A percentile compares a stretch with the other conserved stretches of the same genome.
phyloP scores from a whole-genome alignment of 2,888 invertebrate species.

The Catocala nupta region DNA sequence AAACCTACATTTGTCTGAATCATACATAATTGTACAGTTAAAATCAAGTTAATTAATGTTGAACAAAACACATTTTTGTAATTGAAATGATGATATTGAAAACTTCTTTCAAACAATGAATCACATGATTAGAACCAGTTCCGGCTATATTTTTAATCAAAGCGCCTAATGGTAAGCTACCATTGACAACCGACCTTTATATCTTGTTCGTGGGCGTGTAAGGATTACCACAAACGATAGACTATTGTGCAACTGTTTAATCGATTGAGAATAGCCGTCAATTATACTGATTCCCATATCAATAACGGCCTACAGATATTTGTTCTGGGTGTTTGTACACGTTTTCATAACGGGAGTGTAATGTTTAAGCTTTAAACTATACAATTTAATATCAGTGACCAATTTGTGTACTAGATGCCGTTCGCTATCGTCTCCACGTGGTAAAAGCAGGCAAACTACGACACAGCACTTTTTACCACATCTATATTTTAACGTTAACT shows the following conservation, averaged over 20 bases:
- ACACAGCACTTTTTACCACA: too few species aligned
- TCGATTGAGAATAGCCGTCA: slow-evolving; percentile 8
- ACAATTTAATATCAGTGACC: too few species aligned
- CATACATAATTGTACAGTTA: too few species aligned
- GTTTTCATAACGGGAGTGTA: neutral
- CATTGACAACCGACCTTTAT: slow-evolving; percentile 21
- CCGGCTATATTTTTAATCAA: slow-evolving; percentile 42
- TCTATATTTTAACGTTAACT: too few species aligned
- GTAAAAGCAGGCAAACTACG: too few species aligned
- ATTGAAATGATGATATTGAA: slow-evolving; percentile 2
- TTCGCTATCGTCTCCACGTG: too few species aligned
- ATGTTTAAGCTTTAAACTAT: neutral
- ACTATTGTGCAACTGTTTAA: slow-evolving; percentile 3
- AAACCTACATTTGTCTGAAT: too few species aligned
- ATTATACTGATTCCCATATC: neutral
- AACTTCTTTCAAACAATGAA: slow-evolving; percentile 30
- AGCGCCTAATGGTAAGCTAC: slow-evolving; percentile 28
- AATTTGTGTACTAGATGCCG: too few species aligned
- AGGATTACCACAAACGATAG: slow-evolving; percentile 19
- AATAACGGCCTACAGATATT: neutral
- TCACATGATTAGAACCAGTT: slow-evolving; percentile 37
- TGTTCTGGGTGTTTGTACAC: neutral
- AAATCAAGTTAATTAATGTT: too few species aligned
- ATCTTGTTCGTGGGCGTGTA: slow-evolving; percentile 26
- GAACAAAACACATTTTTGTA: too few species aligned